Base-by-base conservation (phyloP, 2,113 vertebrate species). In the Cepphus grylle region DNA sequence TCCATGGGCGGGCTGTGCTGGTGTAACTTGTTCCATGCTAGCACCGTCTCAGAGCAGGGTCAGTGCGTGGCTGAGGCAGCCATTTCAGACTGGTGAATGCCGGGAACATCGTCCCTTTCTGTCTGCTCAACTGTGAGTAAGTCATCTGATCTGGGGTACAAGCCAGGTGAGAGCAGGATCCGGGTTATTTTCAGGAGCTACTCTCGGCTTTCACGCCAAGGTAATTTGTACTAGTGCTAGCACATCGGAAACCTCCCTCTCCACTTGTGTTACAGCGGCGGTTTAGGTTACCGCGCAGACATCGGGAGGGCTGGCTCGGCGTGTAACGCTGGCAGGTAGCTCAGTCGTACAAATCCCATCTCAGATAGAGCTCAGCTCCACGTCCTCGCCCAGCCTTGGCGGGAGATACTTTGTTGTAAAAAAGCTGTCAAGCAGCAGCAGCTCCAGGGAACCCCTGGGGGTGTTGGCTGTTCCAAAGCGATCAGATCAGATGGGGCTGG, bases 81-180 rank as follows among this genome's bases (percentile, higher is more conserved):
- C 43, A 2, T 88, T 85, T 53, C 2, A 15, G 62, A 61, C 74
- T 90, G 70, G 49, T 65, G 61, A 82, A 23, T 18, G 0, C 66
- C 2, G 3, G 49, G 87, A 93, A 15, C 90, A 52, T 77, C 87
- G 53, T 55, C 66, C 62, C 19, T 40, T 72, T 90, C 93, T 95
- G 59, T 79, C 84, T 81, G 72, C 62, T 90, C 59, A 90, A 38
- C 92, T 95, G 94, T 89, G 93, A 89, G 90, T 94, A 93, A 97
- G 96, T 94, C 82, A 96, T 95, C 63, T 80, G 95, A 97, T 93
- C 96, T 1, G 18, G 45, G 81, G 70, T 81, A 49, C 61, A 65
- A 71, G 81, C 53, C 67, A 87, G 73, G 77, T 8, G 22, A 86
- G 76, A 87, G 86, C 86, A 92, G 70, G 84, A 85, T 45, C 89